Evolutionary conservation across 2,113 vertebrate genomes (phyloP).

Genomic region (Archilochus colubris): DNA sequence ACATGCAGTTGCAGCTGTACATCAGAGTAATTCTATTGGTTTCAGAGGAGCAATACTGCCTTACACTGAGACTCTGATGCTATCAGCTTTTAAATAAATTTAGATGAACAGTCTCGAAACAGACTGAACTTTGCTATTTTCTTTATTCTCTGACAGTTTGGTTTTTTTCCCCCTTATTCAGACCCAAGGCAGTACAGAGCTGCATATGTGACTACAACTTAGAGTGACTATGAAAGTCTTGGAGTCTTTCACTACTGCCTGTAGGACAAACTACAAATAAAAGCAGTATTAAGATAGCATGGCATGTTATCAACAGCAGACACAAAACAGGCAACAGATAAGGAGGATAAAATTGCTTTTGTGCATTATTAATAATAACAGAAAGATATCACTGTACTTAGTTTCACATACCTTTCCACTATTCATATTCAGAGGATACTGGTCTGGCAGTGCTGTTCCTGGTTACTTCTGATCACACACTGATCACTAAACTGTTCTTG

Average conservation of each 20-base stretch:
- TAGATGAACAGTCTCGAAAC: background rate
- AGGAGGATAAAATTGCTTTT: slow-evolving; percentile 19
- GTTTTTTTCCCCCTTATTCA: background rate
- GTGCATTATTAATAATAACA: background rate
- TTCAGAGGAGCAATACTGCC: background rate
- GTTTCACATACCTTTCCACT: background rate
- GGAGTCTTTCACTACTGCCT: background rate
- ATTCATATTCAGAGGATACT: background rate
- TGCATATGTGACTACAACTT: background rate
- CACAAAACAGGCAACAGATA: background rate
- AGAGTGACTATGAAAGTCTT: background rate
- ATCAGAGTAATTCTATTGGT: background rate
- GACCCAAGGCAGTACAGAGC: background rate
- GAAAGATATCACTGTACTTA: background rate
- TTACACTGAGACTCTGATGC: background rate
- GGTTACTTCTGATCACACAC: background rate
- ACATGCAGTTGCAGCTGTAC: background rate
- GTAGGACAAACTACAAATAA: background rate
- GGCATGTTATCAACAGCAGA: background rate
- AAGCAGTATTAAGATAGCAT: background rate
- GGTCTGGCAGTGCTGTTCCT: background rate
- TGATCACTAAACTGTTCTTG: background rate
- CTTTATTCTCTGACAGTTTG: background rate
- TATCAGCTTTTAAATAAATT: background rate
- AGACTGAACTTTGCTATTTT: background rate